Conservation (phyloP, 2,888 invertebrate species). For the Theristus sp. region DNA sequence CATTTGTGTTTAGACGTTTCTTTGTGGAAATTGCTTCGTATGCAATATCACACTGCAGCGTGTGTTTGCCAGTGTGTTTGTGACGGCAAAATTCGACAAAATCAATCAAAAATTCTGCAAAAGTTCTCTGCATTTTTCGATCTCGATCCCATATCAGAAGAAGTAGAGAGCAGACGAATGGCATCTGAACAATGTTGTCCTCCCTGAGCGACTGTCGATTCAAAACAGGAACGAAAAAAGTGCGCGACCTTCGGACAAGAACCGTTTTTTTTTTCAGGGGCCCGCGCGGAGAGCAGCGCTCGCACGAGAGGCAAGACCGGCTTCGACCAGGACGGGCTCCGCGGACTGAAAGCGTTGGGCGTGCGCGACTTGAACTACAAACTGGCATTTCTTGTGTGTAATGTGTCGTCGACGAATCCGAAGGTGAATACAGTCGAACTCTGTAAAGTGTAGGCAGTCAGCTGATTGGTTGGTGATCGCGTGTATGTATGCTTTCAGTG, state of each 20-base stretch:
- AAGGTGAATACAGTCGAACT: slow-evolving; percentile 35
- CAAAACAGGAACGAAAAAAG: neutral
- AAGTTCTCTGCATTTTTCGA: no score
- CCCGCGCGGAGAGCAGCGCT: slow-evolving; percentile 59
- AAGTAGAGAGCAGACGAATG: neutral
- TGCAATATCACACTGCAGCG: no score
- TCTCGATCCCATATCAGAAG: no score
- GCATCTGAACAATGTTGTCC: neutral
- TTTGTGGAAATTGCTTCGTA: no score
- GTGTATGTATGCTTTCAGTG: no score
- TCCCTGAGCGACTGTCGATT: neutral
- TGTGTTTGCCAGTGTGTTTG: no score
- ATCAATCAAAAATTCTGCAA: no score
- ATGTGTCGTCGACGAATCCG: slow-evolving; percentile 64
- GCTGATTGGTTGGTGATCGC: no score
- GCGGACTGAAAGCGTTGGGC: slow-evolving; percentile 65
- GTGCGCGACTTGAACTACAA: slow-evolving; percentile 66
- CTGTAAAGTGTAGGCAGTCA: neutral
- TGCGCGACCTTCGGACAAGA: neutral
- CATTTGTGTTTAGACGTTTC: no score
- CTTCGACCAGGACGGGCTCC: slow-evolving; percentile 56
- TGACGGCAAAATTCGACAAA: no score
- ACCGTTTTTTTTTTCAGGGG: slow-evolving; percentile 35
- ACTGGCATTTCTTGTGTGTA: slow-evolving; percentile 81
- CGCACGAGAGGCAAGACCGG: slow-evolving; percentile 44